A percentile compares a stretch with the other conserved stretches of the same genome.
Evolutionary conservation across 2,797 vertebrate species (phyloP).

Genomic region (Varecia variegata): DNA sequence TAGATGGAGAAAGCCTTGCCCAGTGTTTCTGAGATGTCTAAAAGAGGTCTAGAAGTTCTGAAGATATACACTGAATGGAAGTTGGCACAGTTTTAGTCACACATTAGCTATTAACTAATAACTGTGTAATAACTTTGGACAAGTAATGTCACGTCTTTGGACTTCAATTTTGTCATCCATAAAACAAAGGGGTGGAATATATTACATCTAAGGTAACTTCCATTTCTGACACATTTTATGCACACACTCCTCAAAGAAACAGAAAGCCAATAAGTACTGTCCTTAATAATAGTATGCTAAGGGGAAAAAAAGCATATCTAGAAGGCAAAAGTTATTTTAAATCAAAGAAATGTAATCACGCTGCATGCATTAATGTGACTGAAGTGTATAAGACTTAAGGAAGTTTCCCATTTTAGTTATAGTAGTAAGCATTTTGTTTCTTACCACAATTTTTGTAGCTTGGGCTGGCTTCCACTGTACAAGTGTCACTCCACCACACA

Average conservation of each 20-base stretch:
- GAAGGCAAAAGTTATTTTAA: slow-evolving; percentile 36
- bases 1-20: not conserved
- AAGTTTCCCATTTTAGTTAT: not conserved
- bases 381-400: not conserved
- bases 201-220: not conserved
- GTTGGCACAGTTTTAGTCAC: not conserved
- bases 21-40: not conserved
- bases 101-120: not conserved
- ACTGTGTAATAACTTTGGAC: not conserved
- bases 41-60: not conserved
- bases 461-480: slow-evolving; percentile 96
- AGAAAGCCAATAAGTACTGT: not conserved
- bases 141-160: not conserved
- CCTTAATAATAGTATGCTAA: not conserved
- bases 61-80: not conserved
- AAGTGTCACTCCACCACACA: slow-evolving; percentile 93
- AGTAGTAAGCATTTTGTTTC: not conserved
- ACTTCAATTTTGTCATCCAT: slow-evolving; percentile 27
- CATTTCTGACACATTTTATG: not conserved
- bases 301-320: not conserved
- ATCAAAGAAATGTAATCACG: not conserved
- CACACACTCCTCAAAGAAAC: not conserved
- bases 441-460: slow-evolving; percentile 93
- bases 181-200: not conserved
- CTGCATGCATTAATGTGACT: not conserved